Evolutionary conservation across 2,113 vertebrate genomes (phyloP).

Genomic region (Tinamus guttatus): DNA sequence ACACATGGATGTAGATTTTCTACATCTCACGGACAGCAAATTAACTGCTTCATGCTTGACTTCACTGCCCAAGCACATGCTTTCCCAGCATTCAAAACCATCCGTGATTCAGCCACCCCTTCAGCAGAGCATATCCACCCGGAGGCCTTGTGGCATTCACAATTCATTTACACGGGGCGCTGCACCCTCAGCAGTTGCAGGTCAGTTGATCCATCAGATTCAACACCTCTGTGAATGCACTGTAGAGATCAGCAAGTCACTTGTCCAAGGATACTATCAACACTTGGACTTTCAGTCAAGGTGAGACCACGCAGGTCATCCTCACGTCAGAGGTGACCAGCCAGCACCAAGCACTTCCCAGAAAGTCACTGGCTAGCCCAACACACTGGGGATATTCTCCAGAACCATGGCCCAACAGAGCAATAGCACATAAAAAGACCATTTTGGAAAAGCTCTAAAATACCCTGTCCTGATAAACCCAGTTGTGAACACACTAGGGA

Average conservation of each 20-base stretch:
- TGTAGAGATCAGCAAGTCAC: fast-evolving
- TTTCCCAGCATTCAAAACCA: neutral
- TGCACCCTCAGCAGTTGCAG: fast-evolving
- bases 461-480: neutral
- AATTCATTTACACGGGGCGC: fast-evolving
- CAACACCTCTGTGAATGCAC: neutral
- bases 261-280: neutral
- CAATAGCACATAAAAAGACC: neutral
- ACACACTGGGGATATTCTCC: neutral
- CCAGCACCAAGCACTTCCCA: neutral
- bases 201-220: neutral
- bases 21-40: neutral
- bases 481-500: neutral
- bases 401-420: neutral
- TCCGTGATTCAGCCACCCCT: neutral
- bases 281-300: neutral
- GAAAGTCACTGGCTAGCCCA: fast-evolving
- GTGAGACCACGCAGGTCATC: neutral
- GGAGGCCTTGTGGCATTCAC: neutral
- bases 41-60: neutral
- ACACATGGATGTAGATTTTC: neutral
- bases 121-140: neutral
- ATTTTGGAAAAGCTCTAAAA: neutral
- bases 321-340: neutral
- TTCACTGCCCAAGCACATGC: neutral